Percentiles rank a stretch among this genome's conserved stretches.
Evolutionary conservation across 1,140 invertebrate genomes (phyloP).

Genomic region (Zaprionus camerounensis): DNA sequence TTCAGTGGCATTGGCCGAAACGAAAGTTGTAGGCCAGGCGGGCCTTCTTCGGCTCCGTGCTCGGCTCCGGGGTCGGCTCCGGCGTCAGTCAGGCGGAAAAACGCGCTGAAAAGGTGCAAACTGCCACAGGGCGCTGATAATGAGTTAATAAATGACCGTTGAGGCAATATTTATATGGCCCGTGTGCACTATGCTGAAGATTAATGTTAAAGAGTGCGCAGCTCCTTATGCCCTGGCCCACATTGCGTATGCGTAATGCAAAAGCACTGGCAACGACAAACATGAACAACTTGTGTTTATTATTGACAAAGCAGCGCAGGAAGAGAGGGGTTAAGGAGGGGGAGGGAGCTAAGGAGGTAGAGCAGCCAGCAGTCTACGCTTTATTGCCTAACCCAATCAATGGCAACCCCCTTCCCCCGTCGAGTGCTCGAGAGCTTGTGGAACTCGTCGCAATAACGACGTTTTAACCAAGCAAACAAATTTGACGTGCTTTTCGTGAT

Average conservation of each 20-base stretch:
- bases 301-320: conserved; percentile 61
- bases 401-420: conserved; percentile 53
- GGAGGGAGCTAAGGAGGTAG: too few relatives aligned
- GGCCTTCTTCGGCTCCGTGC: neutral
- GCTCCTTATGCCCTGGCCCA: conserved; percentile 12
- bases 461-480: conserved; percentile 82
- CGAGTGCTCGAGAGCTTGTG: conserved; percentile 17
- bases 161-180: conserved; percentile 63
- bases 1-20: conserved; percentile 61
- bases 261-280: conserved; percentile 72
- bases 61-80: conserved; percentile 24
- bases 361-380: conserved; percentile 43
- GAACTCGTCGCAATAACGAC: conserved; percentile 74
- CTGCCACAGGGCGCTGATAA: conserved; percentile 64
- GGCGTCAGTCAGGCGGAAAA: conserved; percentile 48
- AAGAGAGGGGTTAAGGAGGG: neutral
- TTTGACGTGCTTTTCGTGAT: conserved; percentile 84
- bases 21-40: conserved; percentile 62
- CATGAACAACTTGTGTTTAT: conserved; percentile 80
- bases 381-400: conserved; percentile 82
- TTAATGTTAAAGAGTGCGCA: conserved; percentile 56
- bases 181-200: conserved; percentile 28
- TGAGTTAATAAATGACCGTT: conserved; percentile 79
- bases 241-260: conserved; percentile 67
- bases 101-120: conserved; percentile 69